Evolutionary conservation across 2,113 vertebrate genomes (phyloP).

Genomic region (Fregetta grallaria): DNA sequence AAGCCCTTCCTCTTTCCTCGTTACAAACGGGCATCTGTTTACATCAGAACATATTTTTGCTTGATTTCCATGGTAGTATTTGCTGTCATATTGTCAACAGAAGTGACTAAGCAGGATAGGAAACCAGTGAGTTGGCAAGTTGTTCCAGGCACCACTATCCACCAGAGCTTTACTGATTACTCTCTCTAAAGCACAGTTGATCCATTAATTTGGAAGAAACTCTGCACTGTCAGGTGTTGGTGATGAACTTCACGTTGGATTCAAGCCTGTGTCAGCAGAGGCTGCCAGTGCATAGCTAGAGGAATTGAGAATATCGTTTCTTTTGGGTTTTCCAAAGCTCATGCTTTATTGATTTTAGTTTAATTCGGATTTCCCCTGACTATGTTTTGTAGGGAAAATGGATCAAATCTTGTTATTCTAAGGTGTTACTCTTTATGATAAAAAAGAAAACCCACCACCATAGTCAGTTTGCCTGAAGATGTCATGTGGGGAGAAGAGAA

Average conservation of each 20-base stretch:
- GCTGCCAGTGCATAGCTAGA: not conserved
- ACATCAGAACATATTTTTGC: not conserved
- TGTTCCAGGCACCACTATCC: not conserved
- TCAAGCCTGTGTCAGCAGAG: not conserved
- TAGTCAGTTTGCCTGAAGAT: not conserved
- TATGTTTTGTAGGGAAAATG: not conserved
- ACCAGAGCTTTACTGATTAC: not conserved
- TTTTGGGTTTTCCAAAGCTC: not conserved
- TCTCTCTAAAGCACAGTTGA: not conserved
- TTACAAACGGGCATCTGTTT: not conserved
- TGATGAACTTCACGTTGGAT: not conserved
- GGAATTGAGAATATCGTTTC: not conserved
- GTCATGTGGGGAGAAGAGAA: not conserved
- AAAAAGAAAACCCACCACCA: not conserved
- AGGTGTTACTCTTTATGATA: not conserved
- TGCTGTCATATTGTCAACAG: not conserved
- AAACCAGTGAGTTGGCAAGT: not conserved
- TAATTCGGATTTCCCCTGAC: not conserved
- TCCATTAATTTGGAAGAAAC: not conserved
- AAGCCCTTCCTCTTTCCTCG: not conserved
- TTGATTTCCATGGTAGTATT: not conserved
- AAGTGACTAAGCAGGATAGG: not conserved
- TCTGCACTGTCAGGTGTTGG: not conserved
- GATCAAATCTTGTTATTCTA: not conserved
- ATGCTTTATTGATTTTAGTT: not conserved